Evolutionary conservation across 2,797 vertebrate genomes (phyloP).

Genomic region (Manis pentadactyla): DNA sequence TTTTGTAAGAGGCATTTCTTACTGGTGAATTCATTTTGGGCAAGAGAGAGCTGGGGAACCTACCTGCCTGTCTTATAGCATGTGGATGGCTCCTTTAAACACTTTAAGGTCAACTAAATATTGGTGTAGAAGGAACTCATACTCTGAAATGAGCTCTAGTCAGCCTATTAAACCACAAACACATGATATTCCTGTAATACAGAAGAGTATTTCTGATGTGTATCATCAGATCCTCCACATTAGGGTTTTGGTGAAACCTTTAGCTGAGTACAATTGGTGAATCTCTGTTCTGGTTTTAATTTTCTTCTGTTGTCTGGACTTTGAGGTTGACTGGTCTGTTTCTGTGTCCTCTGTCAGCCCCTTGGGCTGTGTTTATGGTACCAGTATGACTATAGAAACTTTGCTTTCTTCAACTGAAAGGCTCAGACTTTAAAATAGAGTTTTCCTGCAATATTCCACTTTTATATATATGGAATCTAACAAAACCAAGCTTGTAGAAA

Average conservation of each 20-base stretch:
- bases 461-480: not conserved
- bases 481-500: not conserved
- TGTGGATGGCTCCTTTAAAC: not conserved
- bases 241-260: not conserved
- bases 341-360: not conserved
- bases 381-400: not conserved
- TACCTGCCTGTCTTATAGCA: not conserved
- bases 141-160: not conserved
- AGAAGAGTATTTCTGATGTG: not conserved
- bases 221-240: not conserved
- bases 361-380: not conserved
- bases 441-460: not conserved
- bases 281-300: not conserved
- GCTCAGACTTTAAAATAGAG: not conserved
- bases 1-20: not conserved
- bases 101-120: not conserved
- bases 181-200: too few relatives aligned
- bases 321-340: not conserved
- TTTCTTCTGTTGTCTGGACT: not conserved
- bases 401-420: not conserved
- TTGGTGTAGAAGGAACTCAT: not conserved
- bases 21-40: not conserved
- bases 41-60: not conserved
- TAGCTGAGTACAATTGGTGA: not conserved
- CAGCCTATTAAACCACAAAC: not conserved